Percentiles rank a stretch among this genome's conserved stretches.
These are phyloP conservation scores for Pecten maximus DNA, from an alignment of 2,888 invertebrate genomes.

Conservation along the genomic window DNA sequence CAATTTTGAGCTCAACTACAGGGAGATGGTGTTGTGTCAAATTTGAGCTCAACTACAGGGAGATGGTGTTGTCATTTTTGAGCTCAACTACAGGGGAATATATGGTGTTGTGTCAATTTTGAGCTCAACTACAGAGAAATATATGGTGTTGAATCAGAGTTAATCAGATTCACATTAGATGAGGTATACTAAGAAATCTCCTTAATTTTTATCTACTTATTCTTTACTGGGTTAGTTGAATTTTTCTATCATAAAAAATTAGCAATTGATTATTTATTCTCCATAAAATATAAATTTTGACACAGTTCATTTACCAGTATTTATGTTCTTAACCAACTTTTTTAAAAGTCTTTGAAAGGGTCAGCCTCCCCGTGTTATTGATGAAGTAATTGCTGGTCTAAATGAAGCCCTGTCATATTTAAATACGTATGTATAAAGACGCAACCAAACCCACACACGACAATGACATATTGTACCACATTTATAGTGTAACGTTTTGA, in stretches of 20 bases:
- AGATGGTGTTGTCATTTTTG: background rate
- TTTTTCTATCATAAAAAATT: background rate
- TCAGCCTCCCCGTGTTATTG: background rate
- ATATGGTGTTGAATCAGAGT: no score
- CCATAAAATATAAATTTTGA: background rate
- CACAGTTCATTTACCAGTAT: background rate
- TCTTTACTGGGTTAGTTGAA: background rate
- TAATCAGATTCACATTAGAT: no score
- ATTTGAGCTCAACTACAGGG: no score
- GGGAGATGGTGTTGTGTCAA: no score
- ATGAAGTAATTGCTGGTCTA: background rate
- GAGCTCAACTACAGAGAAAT: no score
- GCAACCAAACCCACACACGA: background rate
- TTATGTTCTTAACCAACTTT: background rate
- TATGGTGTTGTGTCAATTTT: background rate
- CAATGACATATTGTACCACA: background rate
- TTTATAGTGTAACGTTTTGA: background rate
- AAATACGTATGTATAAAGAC: background rate
- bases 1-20: no score
- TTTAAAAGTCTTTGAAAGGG: background rate
- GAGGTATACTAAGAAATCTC: no score
- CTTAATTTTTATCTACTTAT: no score
- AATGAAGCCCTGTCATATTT: background rate
- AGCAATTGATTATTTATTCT: background rate
- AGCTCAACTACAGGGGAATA: background rate